These are phyloP conservation scores for Microcebus griseorufus DNA, from an alignment of 2,113 vertebrate species.

Conservation along the genomic window DNA sequence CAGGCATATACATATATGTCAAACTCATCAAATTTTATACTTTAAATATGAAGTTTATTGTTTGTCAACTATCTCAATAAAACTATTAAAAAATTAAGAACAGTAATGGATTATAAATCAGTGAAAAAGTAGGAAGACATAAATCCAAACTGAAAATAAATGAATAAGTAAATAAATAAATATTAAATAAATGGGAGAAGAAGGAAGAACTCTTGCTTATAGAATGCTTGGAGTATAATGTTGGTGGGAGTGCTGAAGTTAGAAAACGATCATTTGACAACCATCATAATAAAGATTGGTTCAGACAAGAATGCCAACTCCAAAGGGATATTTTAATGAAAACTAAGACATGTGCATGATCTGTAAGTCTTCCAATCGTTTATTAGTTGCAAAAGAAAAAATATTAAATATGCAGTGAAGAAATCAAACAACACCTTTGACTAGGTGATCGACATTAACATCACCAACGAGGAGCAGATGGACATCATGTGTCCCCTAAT, in stretches of 20 bases:
- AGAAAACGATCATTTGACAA: background rate
- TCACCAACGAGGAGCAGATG: background rate
- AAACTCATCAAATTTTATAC: background rate
- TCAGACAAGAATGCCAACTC: background rate
- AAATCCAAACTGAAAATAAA: background rate
- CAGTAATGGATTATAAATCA: background rate
- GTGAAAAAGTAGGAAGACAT: background rate
- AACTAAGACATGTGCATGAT: background rate
- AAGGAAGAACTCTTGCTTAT: background rate
- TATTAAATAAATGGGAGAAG: background rate
- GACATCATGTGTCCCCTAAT: background rate
- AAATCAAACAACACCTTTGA: background rate
- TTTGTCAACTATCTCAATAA: background rate
- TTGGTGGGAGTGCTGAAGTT: background rate
- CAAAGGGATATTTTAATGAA: background rate
- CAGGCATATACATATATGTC: background rate
- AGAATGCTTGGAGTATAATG: background rate
- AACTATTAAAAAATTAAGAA: background rate
- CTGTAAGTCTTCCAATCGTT: background rate
- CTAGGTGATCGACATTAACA: background rate
- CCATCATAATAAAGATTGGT: background rate
- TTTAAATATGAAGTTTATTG: no score
- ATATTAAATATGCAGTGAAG: background rate
- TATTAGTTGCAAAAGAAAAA: background rate
- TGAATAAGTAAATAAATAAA: background rate